A percentile compares a stretch with the other conserved stretches of the same genome.
Evolutionary conservation across 2,797 vertebrate species (phyloP).

Genomic region (Salmo trutta): DNA sequence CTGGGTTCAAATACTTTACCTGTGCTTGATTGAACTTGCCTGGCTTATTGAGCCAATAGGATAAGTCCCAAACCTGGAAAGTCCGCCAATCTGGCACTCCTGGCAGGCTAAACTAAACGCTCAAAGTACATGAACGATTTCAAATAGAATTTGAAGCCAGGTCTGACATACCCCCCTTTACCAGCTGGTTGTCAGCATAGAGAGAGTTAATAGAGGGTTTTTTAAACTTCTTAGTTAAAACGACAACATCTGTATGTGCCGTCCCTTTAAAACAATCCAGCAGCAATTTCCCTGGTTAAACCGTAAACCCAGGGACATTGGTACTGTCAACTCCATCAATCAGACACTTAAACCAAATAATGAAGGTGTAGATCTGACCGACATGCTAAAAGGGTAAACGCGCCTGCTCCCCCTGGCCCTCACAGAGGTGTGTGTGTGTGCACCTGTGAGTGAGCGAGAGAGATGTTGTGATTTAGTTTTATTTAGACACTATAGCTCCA

Average conservation of each 20-base stretch:
- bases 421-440: neutral
- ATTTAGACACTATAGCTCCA: constrained; percentile 36
- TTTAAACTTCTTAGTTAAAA: constrained; percentile 9
- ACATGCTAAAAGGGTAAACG: constrained; percentile 27
- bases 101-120: too few relatives aligned
- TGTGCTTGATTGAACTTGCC: too few relatives aligned
- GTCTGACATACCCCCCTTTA: too few relatives aligned
- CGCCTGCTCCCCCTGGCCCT: constrained; percentile 4
- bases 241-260: constrained; percentile 8
- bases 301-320: constrained; percentile 4
- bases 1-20: neutral
- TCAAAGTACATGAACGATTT: too few relatives aligned
- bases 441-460: neutral
- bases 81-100: too few relatives aligned
- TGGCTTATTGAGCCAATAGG: too few relatives aligned
- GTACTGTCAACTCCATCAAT: constrained; percentile 15
- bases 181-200: too few relatives aligned
- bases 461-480: constrained; percentile 40
- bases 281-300: constrained; percentile 15
- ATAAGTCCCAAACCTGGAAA: too few relatives aligned
- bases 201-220: too few relatives aligned
- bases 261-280: constrained; percentile 20
- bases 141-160: too few relatives aligned
- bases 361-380: constrained; percentile 49
- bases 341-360: constrained; percentile 49